Evolutionary conservation across 2,888 invertebrate genomes (phyloP), one percentile per base, ranked within the genome.

Genomic region (Ormyrus rosae): DNA sequence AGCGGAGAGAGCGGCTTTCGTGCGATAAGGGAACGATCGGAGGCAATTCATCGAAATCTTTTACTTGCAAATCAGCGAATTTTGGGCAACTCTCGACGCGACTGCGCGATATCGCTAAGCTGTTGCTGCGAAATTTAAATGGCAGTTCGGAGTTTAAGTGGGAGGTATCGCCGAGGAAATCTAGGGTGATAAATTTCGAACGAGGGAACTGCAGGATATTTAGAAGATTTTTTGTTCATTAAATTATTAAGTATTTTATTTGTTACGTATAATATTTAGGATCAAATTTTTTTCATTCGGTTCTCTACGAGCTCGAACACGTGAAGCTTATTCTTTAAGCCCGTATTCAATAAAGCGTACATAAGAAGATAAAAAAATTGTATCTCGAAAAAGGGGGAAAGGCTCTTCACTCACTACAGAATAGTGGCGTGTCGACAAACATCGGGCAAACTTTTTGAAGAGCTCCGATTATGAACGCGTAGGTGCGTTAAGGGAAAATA

Each of bases 11-110:
- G 61, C 63, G n/a, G 53, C 50, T 53, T 45, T 7, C 19, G 48
- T 6, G 67, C 55, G 78, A 78, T 78, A 78, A 78, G 78, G 61
- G 53, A 55, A 50, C 60, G n/a, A 60, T 53, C 67, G 58, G 11
- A 46, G 48, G 48, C 48, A 55, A 67, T 68, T 73, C 68, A 19
- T 63, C 67, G 53, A 55, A 68, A 78, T 67, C 72, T 55, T 67
- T 68, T 73, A 78, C 73, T 73, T 68, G 67, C 78, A 67, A 61
- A 73, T 78, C 68, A 78, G 72, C 78, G 34, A 45, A 74, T 6
- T 65, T 50, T 65, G 19, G 8, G 19, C 48, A 34, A 34, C 34
- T 34, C 19, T n/a, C 48, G 65, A 48, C 13, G 55, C 46, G 45
- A 46, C n/a, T 64, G 46, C 53, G 34, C 7, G 8, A 45, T 50